Evolutionary conservation across 2,888 invertebrate genomes (phyloP).

Genomic region (Bibio marci): DNA sequence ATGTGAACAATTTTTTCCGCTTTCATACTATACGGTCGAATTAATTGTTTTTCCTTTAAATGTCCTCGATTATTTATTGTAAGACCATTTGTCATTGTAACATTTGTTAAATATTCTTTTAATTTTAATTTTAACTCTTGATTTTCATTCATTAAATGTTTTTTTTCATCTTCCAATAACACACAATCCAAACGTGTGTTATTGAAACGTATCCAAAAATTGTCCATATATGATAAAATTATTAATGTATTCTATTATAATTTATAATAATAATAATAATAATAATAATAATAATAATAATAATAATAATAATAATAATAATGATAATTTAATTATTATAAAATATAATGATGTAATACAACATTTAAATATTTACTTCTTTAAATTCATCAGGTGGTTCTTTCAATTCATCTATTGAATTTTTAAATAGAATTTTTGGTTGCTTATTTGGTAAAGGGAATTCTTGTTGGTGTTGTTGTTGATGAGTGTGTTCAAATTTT

Average conservation of each 20-base stretch:
- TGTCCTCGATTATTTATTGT: neutral
- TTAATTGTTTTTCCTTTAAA: neutral
- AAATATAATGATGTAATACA: too few relatives aligned
- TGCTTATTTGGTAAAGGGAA: neutral
- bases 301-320: too few relatives aligned
- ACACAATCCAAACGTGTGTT: slow-evolving; percentile 35
- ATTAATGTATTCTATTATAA: neutral
- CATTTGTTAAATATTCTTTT: slow-evolving; percentile 40
- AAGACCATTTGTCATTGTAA: slow-evolving; percentile 31
- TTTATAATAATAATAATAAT: too few relatives aligned
- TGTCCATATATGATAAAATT: slow-evolving; percentile 36
- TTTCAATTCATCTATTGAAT: slow-evolving; percentile 25
- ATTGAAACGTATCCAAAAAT: slow-evolving; percentile 48
- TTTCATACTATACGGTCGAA: slow-evolving; percentile 25
- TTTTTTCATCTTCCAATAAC: slow-evolving; percentile 28
- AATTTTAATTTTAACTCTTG: slow-evolving; percentile 40
- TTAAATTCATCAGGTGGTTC: slow-evolving; percentile 11
- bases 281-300: too few relatives aligned
- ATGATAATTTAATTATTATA: too few relatives aligned
- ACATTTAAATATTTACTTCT: neutral
- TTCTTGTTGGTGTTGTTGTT: neutral
- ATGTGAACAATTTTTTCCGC: slow-evolving; percentile 22
- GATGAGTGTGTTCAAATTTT: slow-evolving; percentile 30
- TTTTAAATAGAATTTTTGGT: slow-evolving; percentile 13
- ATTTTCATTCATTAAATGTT: slow-evolving; percentile 38